Percentiles rank a stretch among this genome's conserved stretches.
Conservation (phyloP, 2,888 invertebrate genomes). For the Ramazzottius varieornatus region DNA sequence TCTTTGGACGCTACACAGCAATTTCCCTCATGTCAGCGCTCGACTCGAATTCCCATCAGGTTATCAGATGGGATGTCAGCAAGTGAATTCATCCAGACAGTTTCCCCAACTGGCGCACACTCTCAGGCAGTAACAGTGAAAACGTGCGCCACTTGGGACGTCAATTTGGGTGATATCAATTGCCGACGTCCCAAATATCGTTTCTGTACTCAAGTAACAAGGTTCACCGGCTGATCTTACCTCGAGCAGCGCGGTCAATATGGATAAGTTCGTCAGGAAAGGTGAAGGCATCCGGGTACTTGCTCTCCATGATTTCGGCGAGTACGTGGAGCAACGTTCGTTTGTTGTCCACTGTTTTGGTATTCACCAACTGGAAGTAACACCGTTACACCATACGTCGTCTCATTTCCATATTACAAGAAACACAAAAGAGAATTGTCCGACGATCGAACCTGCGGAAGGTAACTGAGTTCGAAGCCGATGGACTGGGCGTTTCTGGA, state of each 20-base stretch:
- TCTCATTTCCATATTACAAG: background rate
- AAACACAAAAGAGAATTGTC: background rate
- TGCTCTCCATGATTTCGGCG: constrained; percentile 56
- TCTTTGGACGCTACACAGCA: background rate
- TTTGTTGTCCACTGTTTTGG: constrained; percentile 69
- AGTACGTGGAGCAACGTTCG: constrained; percentile 73
- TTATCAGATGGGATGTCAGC: no score
- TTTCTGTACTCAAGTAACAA: background rate
- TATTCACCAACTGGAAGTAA: constrained; percentile 23
- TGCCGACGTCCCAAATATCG: no score
- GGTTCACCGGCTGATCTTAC: constrained; percentile 13
- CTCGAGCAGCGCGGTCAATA: constrained; percentile 50
- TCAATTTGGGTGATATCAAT: no score
- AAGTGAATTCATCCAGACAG: no score
- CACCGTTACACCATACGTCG: background rate
- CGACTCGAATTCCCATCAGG: no score
- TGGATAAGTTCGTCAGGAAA: constrained; percentile 71
- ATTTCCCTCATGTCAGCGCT: no score
- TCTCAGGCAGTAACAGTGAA: no score
- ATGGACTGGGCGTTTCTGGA: constrained; percentile 73
- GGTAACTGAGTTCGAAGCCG: constrained; percentile 82
- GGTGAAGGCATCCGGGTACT: constrained; percentile 53
- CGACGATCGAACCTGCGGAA: constrained; percentile 47
- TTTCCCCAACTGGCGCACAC: no score
- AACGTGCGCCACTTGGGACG: no score